Evolutionary conservation across 2,113 vertebrate genomes (phyloP).

Genomic region (Archocentrus centrarchus): DNA sequence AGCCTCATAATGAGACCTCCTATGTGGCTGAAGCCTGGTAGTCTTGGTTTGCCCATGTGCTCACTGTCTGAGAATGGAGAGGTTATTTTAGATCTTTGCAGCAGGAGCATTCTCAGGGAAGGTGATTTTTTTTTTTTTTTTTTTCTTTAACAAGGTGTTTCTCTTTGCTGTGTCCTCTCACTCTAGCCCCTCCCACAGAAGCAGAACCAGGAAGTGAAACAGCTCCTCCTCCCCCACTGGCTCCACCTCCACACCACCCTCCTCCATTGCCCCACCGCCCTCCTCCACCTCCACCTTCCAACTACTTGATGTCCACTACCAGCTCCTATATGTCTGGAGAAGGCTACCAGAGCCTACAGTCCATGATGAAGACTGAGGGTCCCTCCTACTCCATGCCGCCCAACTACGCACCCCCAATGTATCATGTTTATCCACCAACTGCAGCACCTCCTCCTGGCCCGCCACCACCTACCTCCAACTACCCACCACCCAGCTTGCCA

Average conservation of each 20-base stretch:
- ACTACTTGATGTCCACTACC: conserved; percentile 95
- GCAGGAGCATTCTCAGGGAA: neutral
- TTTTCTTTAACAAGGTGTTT: neutral
- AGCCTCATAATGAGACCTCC: conserved; percentile 65
- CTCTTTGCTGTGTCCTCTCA: neutral
- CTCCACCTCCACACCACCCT: conserved; percentile 89
- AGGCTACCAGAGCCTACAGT: conserved; percentile 95
- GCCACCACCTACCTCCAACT: conserved; percentile 74
- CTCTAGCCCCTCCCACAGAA: conserved; percentile 77
- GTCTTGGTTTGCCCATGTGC: conserved; percentile 4
- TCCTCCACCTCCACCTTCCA: conserved; percentile 89
- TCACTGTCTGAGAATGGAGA: conserved; percentile 44
- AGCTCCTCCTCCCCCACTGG: conserved; percentile 90
- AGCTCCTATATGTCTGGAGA: conserved; percentile 98
- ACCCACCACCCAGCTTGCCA: conserved; percentile 84
- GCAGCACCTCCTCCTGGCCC: conserved; percentile 88
- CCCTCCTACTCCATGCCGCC: conserved; percentile 91
- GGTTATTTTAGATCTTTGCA: neutral
- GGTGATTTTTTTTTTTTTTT: neutral
- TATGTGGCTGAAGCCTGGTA: conserved; percentile 24
- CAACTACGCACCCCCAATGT: conserved; percentile 87
- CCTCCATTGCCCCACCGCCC: conserved; percentile 92
- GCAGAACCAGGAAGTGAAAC: conserved; percentile 84
- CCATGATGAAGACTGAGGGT: conserved; percentile 96
- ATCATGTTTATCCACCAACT: conserved; percentile 86